These are phyloP conservation scores for Carcinoscorpius rotundicauda DNA, from an alignment of 1,140 invertebrate genomes.

Conservation along the genomic window DNA sequence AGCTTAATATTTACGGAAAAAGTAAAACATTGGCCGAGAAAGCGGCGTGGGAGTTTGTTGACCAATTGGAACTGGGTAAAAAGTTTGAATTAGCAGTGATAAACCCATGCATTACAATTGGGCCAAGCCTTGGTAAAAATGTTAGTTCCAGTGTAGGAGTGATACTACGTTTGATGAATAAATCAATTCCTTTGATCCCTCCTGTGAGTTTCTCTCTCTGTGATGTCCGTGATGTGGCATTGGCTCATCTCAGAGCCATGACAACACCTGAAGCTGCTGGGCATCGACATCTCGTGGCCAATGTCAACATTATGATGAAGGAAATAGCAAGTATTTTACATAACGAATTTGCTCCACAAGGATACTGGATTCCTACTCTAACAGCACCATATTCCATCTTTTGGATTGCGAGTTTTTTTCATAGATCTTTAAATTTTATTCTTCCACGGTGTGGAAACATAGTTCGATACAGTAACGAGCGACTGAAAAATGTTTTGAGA, in stretches of 20 bases:
- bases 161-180: constrained; percentile 34
- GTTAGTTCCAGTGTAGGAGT: constrained; percentile 34
- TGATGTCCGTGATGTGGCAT: constrained; percentile 45
- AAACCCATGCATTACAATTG: constrained; percentile 42
- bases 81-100: constrained; percentile 41
- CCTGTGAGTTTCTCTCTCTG: constrained; percentile 36
- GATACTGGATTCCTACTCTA: too few species aligned
- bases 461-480: too few species aligned
- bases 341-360: constrained; percentile 31
- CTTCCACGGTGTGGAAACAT: too few species aligned
- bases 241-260: constrained; percentile 43
- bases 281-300: constrained; percentile 34
- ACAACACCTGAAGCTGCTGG: constrained; percentile 37
- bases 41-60: constrained; percentile 45
- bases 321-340: constrained; percentile 35
- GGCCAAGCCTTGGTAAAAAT: constrained; percentile 37
- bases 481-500: too few species aligned
- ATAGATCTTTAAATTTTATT: too few species aligned
- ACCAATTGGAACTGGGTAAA: constrained; percentile 34
- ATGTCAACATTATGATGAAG: constrained; percentile 35
- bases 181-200: constrained; percentile 17
- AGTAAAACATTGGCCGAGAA: constrained; percentile 45
- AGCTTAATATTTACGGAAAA: constrained; percentile 37
- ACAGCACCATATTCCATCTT: too few species aligned
- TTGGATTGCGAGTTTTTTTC: too few species aligned